Evolutionary conservation across 2,113 vertebrate genomes (phyloP), one percentile per base, ranked within the genome.

Genomic region (Perccottus glenii): DNA sequence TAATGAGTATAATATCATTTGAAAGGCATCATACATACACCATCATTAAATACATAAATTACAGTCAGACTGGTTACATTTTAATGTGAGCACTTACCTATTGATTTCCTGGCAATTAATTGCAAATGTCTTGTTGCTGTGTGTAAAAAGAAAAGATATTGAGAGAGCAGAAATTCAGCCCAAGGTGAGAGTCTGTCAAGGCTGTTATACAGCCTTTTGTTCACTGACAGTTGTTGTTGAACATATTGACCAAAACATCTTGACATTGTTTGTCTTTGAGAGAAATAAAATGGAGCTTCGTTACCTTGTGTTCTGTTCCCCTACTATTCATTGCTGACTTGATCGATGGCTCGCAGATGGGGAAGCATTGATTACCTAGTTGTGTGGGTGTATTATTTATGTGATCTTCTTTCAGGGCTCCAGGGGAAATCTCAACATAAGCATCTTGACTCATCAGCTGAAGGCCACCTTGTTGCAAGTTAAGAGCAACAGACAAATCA

Each of bases 101-200:
- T 81, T 78, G 70, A 77, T 85, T 86, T 81, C 40, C 65, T 60
- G 62, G 77, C 84, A 90, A 91, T 90, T 90, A 91, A 93, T 93
- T 93, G 91, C 91, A 93, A 93, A 66, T 90, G 90, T 91, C 87
- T 88, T 88, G 27, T 77, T 71, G 72, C 65, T 47, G 55, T 78
- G 63, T 78, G 57, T 36, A 64, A 11, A 70, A 66, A 65, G 61
- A 70, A 75, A 73, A 67, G 75, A 68, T 77, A 45, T 77, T 80
- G 56, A 62, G 53, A 76, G 36, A 55, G 67, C 43, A 60, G 67
- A 66, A 70, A 75, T 57, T 70, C 47, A 73, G n/a, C 65, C 32
- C 43, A 58, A 70, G 71, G 69, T 85, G 77, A 85, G 67, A 78
- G 1, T 33, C 55, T 70, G 68, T 77, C 76, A 32, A 64, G 64